Evolutionary conservation across 1,140 invertebrate species (phyloP).

Genomic region (Tribolium castaneum): DNA sequence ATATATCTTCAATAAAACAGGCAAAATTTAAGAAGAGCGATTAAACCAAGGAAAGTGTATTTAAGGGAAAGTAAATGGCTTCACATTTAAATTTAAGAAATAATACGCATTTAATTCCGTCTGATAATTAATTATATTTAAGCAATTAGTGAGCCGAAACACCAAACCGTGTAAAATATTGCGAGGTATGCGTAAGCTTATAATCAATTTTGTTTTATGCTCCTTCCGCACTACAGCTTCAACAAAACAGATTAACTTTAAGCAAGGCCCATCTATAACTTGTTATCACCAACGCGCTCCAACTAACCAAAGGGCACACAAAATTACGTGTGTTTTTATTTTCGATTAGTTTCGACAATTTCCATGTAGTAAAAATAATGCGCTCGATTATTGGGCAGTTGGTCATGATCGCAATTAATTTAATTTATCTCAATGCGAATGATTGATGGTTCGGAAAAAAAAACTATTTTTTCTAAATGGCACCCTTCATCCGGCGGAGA

Average conservation of each 20-base stretch:
- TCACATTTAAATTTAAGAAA: slow-evolving; percentile 45
- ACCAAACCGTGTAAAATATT: slow-evolving; percentile 49
- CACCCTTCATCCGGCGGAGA: neutral
- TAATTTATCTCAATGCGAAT: neutral
- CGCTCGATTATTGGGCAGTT: neutral
- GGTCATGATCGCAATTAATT: slow-evolving; percentile 19
- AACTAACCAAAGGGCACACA: neutral
- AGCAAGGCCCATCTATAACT: slow-evolving; percentile 11
- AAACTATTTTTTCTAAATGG: slow-evolving; percentile 16
- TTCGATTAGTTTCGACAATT: too few species aligned
- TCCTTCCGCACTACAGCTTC: slow-evolving; percentile 23
- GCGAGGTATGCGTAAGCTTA: slow-evolving; percentile 50
- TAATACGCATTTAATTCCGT: slow-evolving; percentile 46
- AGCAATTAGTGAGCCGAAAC: slow-evolving; percentile 50
- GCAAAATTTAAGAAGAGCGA: slow-evolving; percentile 42
- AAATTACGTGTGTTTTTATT: too few species aligned
- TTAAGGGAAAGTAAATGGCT: slow-evolving; percentile 28
- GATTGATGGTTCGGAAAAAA: neutral
- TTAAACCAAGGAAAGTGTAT: slow-evolving; percentile 32
- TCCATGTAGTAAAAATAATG: too few species aligned
- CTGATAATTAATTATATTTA: slow-evolving; percentile 51
- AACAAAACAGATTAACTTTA: slow-evolving; percentile 40
- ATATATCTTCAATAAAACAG: slow-evolving; percentile 42
- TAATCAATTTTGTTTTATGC: slow-evolving; percentile 50
- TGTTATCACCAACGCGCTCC: neutral